Base-by-base conservation (phyloP, 2,888 invertebrate genomes). In the Tenthredo amoena region DNA sequence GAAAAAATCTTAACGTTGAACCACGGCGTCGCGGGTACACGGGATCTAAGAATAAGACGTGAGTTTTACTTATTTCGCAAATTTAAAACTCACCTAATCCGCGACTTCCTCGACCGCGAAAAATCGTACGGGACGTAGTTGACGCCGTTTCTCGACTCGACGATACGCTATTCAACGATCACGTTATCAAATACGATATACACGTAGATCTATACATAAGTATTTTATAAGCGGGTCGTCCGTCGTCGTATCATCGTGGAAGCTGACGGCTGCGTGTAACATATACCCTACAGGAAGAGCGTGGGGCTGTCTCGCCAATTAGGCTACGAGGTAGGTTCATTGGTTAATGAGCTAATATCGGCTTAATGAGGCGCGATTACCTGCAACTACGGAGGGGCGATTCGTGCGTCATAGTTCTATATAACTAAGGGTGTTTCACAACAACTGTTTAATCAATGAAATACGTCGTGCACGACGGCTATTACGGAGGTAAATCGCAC, bases 311-410 rank as follows among this genome's bases (percentile, higher is more conserved):
- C 68, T 68, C 89, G 89, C 89, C 91, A 91, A 91, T 92, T 91
- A 92, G 88, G 89, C 91, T 88, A 89, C 87, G 89, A 90, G 89
- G 89, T 90, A 89, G 90, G 89, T 90, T 91, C 91, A 91, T 92
- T 92, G 91, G 91, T 91, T 91, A 92, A 92, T 91, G 91, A 92
- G 91, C 90, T 91, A 91, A 91, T 92, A 90, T 89, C 86, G 87
- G 89, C 88, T 89, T 91, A 91, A 92, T 91, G 92, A 92, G 90
- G 89, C 89, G 89, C 90, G 90, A 91, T 92, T 91, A 91, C 89
- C 90, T 89, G 89, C 88, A 87, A 89, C 88, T 86, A 71, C 84
- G 84, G 81, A 85, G 85, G 82, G 47, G 68, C 81, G 26, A 85
- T 58, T 40, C 47, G 71, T 85, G 85, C 81, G 65, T 81, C 65